phyloP scores from a whole-genome alignment of 2,113 vertebrate genomes.

The Dermatemys mawii region DNA sequence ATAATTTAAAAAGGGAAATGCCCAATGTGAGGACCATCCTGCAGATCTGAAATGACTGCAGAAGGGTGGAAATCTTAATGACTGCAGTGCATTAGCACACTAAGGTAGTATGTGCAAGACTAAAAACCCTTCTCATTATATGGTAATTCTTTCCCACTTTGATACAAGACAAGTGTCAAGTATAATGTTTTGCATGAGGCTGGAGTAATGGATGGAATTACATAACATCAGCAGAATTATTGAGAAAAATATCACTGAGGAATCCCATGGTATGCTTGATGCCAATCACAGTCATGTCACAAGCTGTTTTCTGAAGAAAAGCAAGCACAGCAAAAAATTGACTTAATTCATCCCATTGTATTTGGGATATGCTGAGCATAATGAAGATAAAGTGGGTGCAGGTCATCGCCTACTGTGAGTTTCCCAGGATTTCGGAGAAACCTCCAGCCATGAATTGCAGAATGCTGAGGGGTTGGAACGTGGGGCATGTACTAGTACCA shows the following conservation, averaged over 20 bases:
- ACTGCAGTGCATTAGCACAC: neutral
- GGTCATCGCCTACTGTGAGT: slow-evolving; percentile 70
- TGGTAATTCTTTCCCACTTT: slow-evolving; percentile 64
- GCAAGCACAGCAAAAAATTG: slow-evolving; percentile 14
- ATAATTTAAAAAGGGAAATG: slow-evolving; percentile 42
- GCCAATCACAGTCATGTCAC: neutral
- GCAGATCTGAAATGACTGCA: slow-evolving; percentile 28
- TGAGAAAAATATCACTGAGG: slow-evolving; percentile 1
- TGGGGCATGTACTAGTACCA: slow-evolving; percentile 11
- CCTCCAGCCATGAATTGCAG: neutral
- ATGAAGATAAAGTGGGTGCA: slow-evolving; percentile 64
- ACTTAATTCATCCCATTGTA: slow-evolving; percentile 49
- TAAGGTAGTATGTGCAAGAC: slow-evolving; percentile 33
- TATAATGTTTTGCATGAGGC: slow-evolving; percentile 55
- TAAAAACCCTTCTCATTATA: neutral
- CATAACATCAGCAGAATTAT: slow-evolving; percentile 36
- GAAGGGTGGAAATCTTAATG: neutral
- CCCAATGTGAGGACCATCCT: neutral
- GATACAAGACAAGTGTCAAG: slow-evolving; percentile 18
- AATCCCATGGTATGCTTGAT: neutral
- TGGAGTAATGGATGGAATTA: slow-evolving; percentile 59
- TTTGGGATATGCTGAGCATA: slow-evolving; percentile 50
- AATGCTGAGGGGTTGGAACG: neutral
- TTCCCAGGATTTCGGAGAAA: slow-evolving; percentile 71
- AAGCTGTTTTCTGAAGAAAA: neutral